phyloP scores from a whole-genome alignment of 2,888 invertebrate species.

The Protophormia terraenovae region DNA sequence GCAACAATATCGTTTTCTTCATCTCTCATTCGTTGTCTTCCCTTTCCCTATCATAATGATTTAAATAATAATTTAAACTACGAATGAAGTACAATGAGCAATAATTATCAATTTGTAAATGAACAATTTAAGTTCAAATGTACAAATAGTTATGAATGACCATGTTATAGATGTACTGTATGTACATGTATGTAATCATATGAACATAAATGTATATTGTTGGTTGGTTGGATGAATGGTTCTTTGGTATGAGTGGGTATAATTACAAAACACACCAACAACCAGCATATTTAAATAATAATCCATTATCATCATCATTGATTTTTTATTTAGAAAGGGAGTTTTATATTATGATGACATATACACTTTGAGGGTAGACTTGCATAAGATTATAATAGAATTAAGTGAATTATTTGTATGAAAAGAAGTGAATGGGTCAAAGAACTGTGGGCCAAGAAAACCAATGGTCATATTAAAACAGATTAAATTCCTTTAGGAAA shows the following conservation, averaged over 20 bases:
- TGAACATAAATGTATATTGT: neutral
- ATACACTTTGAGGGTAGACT: neutral
- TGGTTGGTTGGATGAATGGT: neutral
- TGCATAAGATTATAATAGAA: slow-evolving; percentile 9
- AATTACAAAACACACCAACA: slow-evolving; percentile 22
- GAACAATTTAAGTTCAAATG: slow-evolving; percentile 66
- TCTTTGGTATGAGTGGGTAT: slow-evolving; percentile 17
- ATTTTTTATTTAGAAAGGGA: slow-evolving; percentile 41
- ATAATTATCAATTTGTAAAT: slow-evolving; percentile 65
- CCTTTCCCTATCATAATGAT: neutral
- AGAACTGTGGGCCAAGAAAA: neutral
- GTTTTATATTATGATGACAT: neutral
- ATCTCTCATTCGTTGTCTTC: neutral
- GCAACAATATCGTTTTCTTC: neutral
- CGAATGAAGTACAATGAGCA: no score
- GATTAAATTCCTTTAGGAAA: no score
- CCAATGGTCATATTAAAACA: neutral
- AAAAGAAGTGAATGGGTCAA: neutral
- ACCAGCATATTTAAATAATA: slow-evolving; percentile 57
- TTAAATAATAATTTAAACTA: slow-evolving; percentile 44
- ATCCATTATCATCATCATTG: slow-evolving; percentile 49
- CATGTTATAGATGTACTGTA: no score
- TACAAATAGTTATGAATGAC: slow-evolving; percentile 57
- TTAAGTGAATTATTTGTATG: neutral
- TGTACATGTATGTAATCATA: no score